These are phyloP conservation scores for Megalurothrips usitatus DNA, from an alignment of 2,888 invertebrate species.

Conservation along the genomic window DNA sequence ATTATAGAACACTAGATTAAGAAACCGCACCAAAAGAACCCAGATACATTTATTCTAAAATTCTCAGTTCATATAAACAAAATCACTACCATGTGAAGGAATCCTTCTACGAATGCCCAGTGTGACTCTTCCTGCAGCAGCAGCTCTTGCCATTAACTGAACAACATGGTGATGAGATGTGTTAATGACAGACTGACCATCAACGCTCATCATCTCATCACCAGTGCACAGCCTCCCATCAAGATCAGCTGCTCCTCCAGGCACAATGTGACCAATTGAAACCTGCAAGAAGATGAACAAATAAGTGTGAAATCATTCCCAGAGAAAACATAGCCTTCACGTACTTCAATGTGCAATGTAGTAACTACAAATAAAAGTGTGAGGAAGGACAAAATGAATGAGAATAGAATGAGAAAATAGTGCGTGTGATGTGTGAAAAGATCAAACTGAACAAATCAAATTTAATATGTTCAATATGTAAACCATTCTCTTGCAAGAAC, in stretches of 20 bases:
- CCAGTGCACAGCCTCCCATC: slow-evolving; percentile 88
- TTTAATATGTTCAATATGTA: slow-evolving; percentile 32
- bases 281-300: slow-evolving; percentile 51
- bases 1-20: background rate
- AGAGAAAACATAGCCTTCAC: background rate
- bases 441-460: too few species aligned
- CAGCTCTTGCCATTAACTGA: slow-evolving; percentile 84
- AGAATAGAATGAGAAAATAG: slow-evolving; percentile 30
- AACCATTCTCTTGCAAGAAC: background rate
- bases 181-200: slow-evolving; percentile 75
- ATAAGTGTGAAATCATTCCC: slow-evolving; percentile 1
- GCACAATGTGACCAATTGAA: slow-evolving; percentile 94
- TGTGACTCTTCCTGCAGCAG: slow-evolving; percentile 79
- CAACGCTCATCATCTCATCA: slow-evolving; percentile 92
- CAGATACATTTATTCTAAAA: background rate
- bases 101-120: slow-evolving; percentile 65
- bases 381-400: slow-evolving; percentile 30
- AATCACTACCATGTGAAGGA: slow-evolving; percentile 37
- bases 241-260: slow-evolving; percentile 88
- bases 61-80: slow-evolving; percentile 8
- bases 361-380: slow-evolving; percentile 17
- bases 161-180: slow-evolving; percentile 93
- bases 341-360: background rate
- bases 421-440: background rate
- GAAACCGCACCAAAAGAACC: background rate